Evolutionary conservation across 1,140 invertebrate species (phyloP), one percentile per base, ranked within the genome.

Genomic region (Propsilocerus akamusi): DNA sequence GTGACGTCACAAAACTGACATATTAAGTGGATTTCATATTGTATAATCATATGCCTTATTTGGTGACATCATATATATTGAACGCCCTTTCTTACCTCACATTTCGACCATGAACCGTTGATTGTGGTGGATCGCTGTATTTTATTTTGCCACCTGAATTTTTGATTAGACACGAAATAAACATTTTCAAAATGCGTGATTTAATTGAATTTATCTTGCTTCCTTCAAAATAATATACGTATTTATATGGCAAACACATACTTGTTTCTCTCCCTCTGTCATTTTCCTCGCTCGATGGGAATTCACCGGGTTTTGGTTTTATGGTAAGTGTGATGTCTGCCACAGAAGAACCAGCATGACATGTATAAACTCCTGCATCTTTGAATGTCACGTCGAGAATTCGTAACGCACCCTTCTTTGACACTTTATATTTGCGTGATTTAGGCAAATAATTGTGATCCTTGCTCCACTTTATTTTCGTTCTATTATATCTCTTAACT

Each of bases 321-420:
- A 88, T 81, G 23, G 76, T 73, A 12, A 88, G 67, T 2, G 73
- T 75, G 46, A 86, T 73, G 59, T 81, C 78, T 0, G 84, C 83
- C 32, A 75, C 74, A 17, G 81, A 83, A 50, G 77, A 71, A 25
- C 80, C 82, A 30, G 83, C 83, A 26, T 81, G 73, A 58, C 90
- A 94, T 0, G 82, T 83, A 59, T 92, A 94, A 4, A 82, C 66
- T 11, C 87, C 88, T 47, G 76, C 76, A 62, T 93, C 87, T 3
- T 76, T 72, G 49, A 80, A 73, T 0, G 75, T 77, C 8, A 89
- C 74, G 48, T 83, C 78, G 47, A 80, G 73, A 50, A 94, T 87
- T 46, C 83, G 77, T 7, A 94, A 71, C 28, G 85, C 83, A 6
- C 87, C 87, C 69, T 88, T 91, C 58, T 81, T 86, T 14, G 84